Evolutionary conservation across 2,888 invertebrate species (phyloP), one percentile per base, ranked within the genome.

Genomic region (Dicyrtoma fusca): DNA sequence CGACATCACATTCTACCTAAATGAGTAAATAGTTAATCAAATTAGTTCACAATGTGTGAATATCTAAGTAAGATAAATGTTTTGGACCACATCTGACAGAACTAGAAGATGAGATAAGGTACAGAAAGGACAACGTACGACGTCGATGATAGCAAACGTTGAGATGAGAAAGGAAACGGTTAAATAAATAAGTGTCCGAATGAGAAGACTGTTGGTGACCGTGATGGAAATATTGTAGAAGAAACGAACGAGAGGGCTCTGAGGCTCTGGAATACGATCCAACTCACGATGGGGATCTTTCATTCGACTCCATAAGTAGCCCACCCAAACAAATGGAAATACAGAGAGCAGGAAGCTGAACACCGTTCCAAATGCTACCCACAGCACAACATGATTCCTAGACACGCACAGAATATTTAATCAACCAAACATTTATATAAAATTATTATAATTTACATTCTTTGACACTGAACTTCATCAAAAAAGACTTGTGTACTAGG

Each of bases 281-380:
- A 84, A 82, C 68, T 85, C 85, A 61, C 84, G 83, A 76, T 85
- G 83, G 0, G 85, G 84, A 77, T 85, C 85, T 74, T 83, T 84
- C 73, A 82, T 83, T 57, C 85, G 85, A 74, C 86, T 86, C 91
- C 91, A 92, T 0, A 90, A 81, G 79, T 90, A 90, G 81, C 91
- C 89, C 74, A 90, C 89, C 93, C 93, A 93, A 0, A 89, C 88
- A 8, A 91, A 82, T 0, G 91, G 89, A 69, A 92, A 85, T 76
- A 91, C 83, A 0, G 89, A 77, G 0, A 89, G 84, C 81, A 88
- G 82, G n/a, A 88, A 77, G 42, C 76, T 76, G 34, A 85, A 78
- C 0, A 75, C 76, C 14, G 74, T 72, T 49, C 78, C 78, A 70
- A 79, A 77, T 23, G 79, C 63, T n/a, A 79, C 70, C 80, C 80